Percentiles rank a stretch among this genome's conserved stretches.
These are phyloP conservation scores for Hycleus phaleratus DNA, from an alignment of 1,140 invertebrate species.

Conservation along the genomic window DNA sequence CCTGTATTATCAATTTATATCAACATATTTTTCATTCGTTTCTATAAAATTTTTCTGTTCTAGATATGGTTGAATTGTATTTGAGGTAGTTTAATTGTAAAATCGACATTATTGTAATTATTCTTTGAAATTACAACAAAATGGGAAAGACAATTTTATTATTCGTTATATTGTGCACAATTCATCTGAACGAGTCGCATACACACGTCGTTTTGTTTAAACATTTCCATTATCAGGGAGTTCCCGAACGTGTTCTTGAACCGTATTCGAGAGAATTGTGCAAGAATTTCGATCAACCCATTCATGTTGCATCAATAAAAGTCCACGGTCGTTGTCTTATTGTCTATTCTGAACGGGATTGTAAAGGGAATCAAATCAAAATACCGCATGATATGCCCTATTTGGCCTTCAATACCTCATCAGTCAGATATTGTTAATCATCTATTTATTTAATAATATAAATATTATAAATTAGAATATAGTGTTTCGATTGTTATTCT, in stretches of 20 bases:
- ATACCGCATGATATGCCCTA: background rate
- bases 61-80: no score
- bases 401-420: background rate
- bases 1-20: no score
- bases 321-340: background rate
- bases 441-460: conserved; percentile 1
- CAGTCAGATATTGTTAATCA: conserved; percentile 1
- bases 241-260: background rate
- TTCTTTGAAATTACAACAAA: no score
- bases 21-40: no score
- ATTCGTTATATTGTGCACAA: no score
- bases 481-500: conserved; percentile 45
- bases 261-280: background rate
- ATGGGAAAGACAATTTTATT: no score
- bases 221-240: background rate
- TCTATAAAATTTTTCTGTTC: no score
- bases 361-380: background rate
- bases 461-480: background rate
- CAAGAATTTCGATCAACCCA: background rate
- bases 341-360: background rate
- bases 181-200: background rate
- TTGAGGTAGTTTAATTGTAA: no score
- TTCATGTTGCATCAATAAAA: conserved; percentile 1
- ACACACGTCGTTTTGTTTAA: conserved; percentile 1
- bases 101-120: no score